phyloP scores from a whole-genome alignment of 2,113 vertebrate species.

The Craseonycteris thonglongyai region DNA sequence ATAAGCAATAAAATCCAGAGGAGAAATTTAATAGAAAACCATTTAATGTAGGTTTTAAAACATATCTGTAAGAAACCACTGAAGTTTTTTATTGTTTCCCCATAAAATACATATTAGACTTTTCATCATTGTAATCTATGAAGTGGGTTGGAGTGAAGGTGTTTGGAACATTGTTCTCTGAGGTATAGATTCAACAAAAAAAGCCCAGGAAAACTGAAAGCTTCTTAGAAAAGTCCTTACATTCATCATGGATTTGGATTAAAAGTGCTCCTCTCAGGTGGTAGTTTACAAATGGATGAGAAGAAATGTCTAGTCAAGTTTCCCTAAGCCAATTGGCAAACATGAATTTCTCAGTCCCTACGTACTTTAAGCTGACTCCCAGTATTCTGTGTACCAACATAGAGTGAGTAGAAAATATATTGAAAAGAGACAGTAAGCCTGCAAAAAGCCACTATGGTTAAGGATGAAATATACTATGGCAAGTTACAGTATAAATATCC shows the following conservation, averaged over 20 bases:
- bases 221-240: not conserved
- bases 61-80: too few species aligned
- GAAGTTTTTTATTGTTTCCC: not conserved
- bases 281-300: not conserved
- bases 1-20: not conserved
- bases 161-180: not conserved
- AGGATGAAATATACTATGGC: not conserved
- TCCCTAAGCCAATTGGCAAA: not conserved
- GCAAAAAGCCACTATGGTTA: not conserved
- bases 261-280: fast-evolving
- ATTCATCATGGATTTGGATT: not conserved
- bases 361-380: not conserved
- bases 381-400: not conserved
- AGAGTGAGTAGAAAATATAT: not conserved
- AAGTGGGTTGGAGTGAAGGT: not conserved
- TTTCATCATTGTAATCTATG: not conserved
- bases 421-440: not conserved
- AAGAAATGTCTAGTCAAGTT: fast-evolving
- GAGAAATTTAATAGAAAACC: too few species aligned
- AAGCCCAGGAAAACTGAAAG: not conserved
- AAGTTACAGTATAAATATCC: not conserved
- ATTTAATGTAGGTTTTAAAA: too few species aligned
- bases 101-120: not conserved
- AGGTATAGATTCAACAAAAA: not conserved
- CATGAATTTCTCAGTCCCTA: not conserved